These are phyloP conservation scores for Mus musculus DNA, from an alignment of 2,113 vertebrate species.

Conservation along the genomic window DNA sequence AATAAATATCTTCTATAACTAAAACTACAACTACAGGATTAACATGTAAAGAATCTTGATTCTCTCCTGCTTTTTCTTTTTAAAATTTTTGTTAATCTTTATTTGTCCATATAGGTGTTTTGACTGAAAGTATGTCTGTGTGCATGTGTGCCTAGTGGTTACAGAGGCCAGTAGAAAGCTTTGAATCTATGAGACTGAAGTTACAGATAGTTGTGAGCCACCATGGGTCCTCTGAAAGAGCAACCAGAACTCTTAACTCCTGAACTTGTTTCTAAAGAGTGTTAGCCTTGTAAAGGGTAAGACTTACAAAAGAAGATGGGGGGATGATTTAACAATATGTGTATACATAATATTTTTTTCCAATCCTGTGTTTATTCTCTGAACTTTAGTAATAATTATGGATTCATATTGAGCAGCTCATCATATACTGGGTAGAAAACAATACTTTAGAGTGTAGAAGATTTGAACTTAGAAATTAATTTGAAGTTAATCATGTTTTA, in stretches of 20 bases:
- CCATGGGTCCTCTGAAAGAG: neutral
- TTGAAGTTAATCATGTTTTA: conserved; percentile 32
- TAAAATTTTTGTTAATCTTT: neutral
- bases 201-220: neutral
- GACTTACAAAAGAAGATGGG: neutral
- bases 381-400: conserved; percentile 58
- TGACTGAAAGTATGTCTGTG: neutral
- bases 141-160: neutral
- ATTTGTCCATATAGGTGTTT: neutral
- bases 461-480: neutral
- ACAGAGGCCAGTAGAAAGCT: neutral
- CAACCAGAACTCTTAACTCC: neutral
- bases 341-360: neutral
- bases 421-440: conserved; percentile 55
- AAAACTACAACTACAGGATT: neutral
- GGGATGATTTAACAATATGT: neutral
- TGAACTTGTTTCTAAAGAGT: neutral
- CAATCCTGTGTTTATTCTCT: conserved; percentile 51
- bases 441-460: conserved; percentile 38
- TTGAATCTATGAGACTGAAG: neutral
- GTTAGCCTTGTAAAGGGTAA: neutral
- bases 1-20: neutral
- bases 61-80: neutral
- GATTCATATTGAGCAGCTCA: conserved; percentile 38
- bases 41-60: neutral